A percentile compares a stretch with the other conserved stretches of the same genome.
phyloP scores from a whole-genome alignment of 2,888 invertebrate genomes.

The Hedychridium roseum region DNA sequence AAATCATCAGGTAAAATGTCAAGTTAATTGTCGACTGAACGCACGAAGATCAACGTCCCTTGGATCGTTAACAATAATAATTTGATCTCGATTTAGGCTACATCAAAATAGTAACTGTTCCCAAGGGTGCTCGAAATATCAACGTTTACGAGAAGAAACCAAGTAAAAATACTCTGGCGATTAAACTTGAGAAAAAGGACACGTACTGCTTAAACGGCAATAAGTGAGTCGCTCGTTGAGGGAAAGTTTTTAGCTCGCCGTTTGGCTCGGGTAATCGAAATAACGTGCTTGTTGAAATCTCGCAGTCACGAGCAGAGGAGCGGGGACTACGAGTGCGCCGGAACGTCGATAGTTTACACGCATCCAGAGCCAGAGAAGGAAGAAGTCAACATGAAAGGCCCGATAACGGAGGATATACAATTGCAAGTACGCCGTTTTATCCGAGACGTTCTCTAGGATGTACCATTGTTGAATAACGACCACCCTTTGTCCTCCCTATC shows the following conservation, averaged over 20 bases:
- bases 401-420: constrained; percentile 80
- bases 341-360: constrained; percentile 81
- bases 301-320: constrained; percentile 74
- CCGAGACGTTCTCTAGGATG: too few species aligned
- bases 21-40: neutral
- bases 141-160: constrained; percentile 74
- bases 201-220: constrained; percentile 83
- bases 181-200: constrained; percentile 74
- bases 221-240: too few species aligned
- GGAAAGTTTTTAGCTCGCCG: too few species aligned
- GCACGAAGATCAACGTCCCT: neutral
- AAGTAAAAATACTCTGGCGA: constrained; percentile 73
- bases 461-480: neutral
- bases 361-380: constrained; percentile 78
- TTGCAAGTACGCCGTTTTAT: constrained; percentile 80
- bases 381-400: constrained; percentile 82
- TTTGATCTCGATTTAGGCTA: constrained; percentile 68
- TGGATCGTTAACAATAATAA: constrained; percentile 8
- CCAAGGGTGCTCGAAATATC: constrained; percentile 81
- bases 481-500: neutral
- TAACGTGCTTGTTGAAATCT: too few species aligned
- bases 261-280: too few species aligned
- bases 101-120: constrained; percentile 70
- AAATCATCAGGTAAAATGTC: constrained; percentile 34
- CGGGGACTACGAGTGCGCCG: constrained; percentile 84